These are phyloP conservation scores for Chlamydotis undulata DNA, from an alignment of 2,113 vertebrate genomes.

Conservation along the genomic window DNA sequence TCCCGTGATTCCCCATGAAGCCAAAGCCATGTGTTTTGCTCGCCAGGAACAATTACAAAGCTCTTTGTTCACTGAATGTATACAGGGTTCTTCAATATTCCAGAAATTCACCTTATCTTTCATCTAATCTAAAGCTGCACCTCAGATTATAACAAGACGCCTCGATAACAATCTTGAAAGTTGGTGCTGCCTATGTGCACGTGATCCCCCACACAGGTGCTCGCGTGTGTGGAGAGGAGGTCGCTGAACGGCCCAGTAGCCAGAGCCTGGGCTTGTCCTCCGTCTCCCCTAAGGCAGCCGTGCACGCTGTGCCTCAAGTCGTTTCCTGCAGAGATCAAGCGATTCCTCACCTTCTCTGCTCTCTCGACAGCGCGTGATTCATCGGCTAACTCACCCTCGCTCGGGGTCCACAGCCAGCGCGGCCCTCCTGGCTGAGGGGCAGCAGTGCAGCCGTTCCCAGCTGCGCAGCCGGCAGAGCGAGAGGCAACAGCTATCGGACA, in stretches of 20 bases:
- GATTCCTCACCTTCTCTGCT: neutral
- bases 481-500: neutral
- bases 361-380: accelerated
- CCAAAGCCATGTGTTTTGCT: neutral
- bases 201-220: accelerated
- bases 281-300: neutral
- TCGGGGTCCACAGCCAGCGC: accelerated
- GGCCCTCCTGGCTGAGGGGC: neutral
- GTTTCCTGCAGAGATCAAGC: neutral
- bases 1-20: accelerated
- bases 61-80: accelerated
- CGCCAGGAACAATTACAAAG: neutral
- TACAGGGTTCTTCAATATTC: neutral
- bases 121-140: accelerated
- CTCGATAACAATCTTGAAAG: neutral
- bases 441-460: accelerated
- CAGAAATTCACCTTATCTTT: neutral
- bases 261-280: no score
- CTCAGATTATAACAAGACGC: neutral
- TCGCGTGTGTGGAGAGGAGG: accelerated
- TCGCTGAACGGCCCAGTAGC: accelerated
- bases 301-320: accelerated
- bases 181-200: neutral
- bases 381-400: neutral
- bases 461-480: accelerated